Conservation (phyloP, 1,140 invertebrate species). For the Drosophila kurseongensis region DNA sequence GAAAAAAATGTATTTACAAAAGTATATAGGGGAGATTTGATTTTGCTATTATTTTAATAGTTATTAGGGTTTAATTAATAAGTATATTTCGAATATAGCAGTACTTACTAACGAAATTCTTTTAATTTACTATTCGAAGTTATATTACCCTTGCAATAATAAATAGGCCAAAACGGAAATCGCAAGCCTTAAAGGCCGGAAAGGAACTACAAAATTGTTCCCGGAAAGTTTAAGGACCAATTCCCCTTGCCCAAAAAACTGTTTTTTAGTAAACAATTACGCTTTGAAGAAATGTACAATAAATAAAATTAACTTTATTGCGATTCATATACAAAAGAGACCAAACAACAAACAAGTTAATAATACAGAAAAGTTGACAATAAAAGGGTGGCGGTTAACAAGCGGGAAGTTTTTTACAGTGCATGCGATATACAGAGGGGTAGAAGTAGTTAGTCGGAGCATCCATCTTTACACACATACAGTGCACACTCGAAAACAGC, state of each 20-base stretch:
- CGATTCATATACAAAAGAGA: constrained; percentile 57
- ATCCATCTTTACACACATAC: constrained; percentile 63
- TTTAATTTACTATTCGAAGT: too few relatives aligned
- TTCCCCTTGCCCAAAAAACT: background rate
- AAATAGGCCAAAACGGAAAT: too few relatives aligned
- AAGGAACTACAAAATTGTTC: background rate
- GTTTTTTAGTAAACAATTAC: background rate
- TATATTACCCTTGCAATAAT: too few relatives aligned
- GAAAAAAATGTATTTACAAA: background rate
- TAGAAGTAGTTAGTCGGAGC: constrained; percentile 17
- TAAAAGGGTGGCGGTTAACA: constrained; percentile 22
- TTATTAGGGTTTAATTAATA: too few relatives aligned
- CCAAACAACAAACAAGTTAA: constrained; percentile 57
- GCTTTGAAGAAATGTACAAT: constrained; percentile 59
- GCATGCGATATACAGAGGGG: constrained; percentile 11
- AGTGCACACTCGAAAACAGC: constrained; percentile 13
- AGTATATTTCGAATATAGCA: too few relatives aligned
- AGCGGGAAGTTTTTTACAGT: constrained; percentile 41
- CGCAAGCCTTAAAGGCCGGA: too few relatives aligned
- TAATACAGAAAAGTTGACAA: constrained; percentile 36
- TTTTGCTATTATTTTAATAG: background rate
- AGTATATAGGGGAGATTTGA: too few relatives aligned
- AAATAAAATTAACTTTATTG: constrained; percentile 80
- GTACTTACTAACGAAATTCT: too few relatives aligned
- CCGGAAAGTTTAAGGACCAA: background rate